A percentile compares a stretch with the other conserved stretches of the same genome.
phyloP scores from a whole-genome alignment of 1,140 invertebrate species.

The Pogonus chalceus region DNA sequence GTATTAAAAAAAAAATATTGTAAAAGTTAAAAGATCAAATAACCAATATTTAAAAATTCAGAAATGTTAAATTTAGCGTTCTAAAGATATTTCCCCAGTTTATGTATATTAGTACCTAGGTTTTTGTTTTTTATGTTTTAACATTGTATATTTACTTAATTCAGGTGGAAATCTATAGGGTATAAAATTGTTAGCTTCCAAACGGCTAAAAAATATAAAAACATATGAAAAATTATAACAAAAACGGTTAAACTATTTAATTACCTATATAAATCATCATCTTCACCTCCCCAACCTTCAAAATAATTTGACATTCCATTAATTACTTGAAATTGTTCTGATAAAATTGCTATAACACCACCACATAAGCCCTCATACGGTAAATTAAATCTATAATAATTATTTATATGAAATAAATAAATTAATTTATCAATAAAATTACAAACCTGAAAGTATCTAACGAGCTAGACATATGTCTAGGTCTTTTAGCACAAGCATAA shows the following conservation, averaged over 20 bases:
- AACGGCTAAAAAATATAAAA: constrained; percentile 33
- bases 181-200: constrained; percentile 42
- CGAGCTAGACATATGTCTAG: constrained; percentile 86
- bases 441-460: constrained; percentile 68
- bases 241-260: constrained; percentile 10
- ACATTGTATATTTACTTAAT: constrained; percentile 67
- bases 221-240: constrained; percentile 6
- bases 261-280: constrained; percentile 74
- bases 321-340: constrained; percentile 59
- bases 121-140: constrained; percentile 55
- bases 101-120: constrained; percentile 32
- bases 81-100: not conserved
- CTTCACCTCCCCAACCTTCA: constrained; percentile 82
- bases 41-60: too few relatives aligned
- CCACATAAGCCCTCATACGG: constrained; percentile 65
- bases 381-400: constrained; percentile 53
- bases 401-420: constrained; percentile 8
- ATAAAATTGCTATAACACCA: constrained; percentile 62
- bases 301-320: constrained; percentile 92
- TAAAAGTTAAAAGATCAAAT: too few relatives aligned
- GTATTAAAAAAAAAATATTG: too few relatives aligned
- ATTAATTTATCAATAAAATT: constrained; percentile 4
- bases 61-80: not conserved
- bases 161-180: constrained; percentile 60
- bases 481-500: constrained; percentile 79